Evolutionary conservation across 2,888 invertebrate species (phyloP).

Genomic region (Scrobipalpa atriplicella): DNA sequence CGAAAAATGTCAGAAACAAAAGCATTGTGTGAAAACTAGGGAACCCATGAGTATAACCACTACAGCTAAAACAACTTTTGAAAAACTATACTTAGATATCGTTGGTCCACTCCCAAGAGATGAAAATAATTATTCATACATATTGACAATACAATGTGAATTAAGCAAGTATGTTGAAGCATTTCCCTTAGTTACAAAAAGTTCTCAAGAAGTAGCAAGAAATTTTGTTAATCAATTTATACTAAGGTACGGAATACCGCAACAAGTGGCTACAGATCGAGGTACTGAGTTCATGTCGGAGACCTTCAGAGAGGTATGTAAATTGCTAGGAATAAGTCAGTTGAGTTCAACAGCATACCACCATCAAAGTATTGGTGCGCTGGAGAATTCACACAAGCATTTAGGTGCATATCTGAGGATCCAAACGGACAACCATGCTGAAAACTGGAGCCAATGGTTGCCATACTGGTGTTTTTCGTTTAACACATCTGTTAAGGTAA

Average conservation of each 20-base stretch:
- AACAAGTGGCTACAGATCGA: conserved; percentile 32
- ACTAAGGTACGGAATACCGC: conserved; percentile 34
- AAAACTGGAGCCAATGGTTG: conserved; percentile 36
- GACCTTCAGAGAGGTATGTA: conserved; percentile 36
- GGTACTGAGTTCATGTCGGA: conserved; percentile 33
- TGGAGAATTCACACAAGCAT: conserved; percentile 32
- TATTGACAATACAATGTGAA: conserved; percentile 27
- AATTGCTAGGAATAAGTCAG: conserved; percentile 33
- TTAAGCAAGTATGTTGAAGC: conserved; percentile 30
- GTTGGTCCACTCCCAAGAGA: conserved; percentile 26
- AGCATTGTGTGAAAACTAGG: conserved; percentile 25
- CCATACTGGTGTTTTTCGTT: conserved; percentile 38
- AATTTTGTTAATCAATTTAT: conserved; percentile 33
- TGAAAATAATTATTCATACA: conserved; percentile 23
- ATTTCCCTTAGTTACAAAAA: conserved; percentile 32
- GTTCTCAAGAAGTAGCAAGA: conserved; percentile 28
- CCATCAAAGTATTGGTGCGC: conserved; percentile 28
- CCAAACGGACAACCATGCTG: conserved; percentile 29
- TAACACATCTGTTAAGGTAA: conserved; percentile 34
- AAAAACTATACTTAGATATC: conserved; percentile 31
- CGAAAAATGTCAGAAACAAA: conserved; percentile 33
- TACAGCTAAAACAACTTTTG: conserved; percentile 31
- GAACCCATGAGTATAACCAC: conserved; percentile 30
- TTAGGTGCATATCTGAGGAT: conserved; percentile 32
- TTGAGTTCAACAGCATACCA: conserved; percentile 36